A percentile compares a stretch with the other conserved stretches of the same genome.
phyloP scores from a whole-genome alignment of 2,797 vertebrate genomes.

The Bucorvus abyssinicus region DNA sequence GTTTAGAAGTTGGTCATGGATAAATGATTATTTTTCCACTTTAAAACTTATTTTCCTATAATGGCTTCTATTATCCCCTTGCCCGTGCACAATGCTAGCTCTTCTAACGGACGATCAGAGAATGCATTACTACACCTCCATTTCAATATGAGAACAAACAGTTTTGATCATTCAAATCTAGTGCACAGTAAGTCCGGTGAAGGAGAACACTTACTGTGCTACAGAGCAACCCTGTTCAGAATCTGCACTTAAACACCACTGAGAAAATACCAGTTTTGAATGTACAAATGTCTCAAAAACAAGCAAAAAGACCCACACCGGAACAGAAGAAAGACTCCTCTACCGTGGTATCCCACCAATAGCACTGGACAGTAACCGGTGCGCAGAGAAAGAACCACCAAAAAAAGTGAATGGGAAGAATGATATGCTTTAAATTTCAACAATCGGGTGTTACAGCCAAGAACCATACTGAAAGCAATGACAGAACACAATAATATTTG shows the following conservation, averaged over 20 bases:
- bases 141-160: neutral
- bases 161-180: neutral
- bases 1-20: neutral
- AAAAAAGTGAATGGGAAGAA: neutral
- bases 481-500: neutral
- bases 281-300: neutral
- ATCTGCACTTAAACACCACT: neutral
- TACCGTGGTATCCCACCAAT: accelerated
- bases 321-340: neutral
- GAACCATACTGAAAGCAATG: neutral
- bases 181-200: neutral
- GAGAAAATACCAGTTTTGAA: neutral
- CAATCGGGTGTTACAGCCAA: neutral
- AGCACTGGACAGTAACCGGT: neutral
- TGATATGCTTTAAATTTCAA: neutral
- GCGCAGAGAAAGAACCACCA: neutral
- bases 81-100: neutral
- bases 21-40: neutral
- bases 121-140: neutral
- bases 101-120: neutral
- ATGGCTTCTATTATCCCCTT: neutral
- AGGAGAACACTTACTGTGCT: neutral
- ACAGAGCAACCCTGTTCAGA: neutral
- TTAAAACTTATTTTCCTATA: neutral
- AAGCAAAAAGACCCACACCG: neutral